Evolutionary conservation across 2,113 vertebrate genomes (phyloP), one percentile per base, ranked within the genome.

Genomic region (Pantherophis guttatus): DNA sequence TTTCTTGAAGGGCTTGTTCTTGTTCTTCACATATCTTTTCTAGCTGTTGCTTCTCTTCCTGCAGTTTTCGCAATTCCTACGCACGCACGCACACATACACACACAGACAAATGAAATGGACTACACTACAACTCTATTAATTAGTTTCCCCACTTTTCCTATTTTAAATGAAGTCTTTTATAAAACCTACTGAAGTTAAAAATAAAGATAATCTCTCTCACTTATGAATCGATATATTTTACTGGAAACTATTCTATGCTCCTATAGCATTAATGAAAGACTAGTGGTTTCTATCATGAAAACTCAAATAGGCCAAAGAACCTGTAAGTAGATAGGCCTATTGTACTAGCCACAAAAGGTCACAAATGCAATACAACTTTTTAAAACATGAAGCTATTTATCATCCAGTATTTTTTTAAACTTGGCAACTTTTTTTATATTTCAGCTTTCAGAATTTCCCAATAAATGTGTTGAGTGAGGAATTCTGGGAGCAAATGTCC

Each of bases 1-100:
- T 99, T 97, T 99, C 99, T 95, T 99, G 99, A 24, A 99, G 98
- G 39, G 99, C 98, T 95, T 99, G 99, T 55, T 99, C 99, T 94
- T 99, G 99, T 91, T 99, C 99, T 53, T 98, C 98, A 90, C 97
- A 99, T 9, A 95, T 98, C 96, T 99, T 98, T 96, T 98, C 98
- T 48, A 99, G 96, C 94, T 99, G 97, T 89, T 98, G 96, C 97
- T 99, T 99, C 97, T 99, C 99, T 0, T 98, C 96, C 91, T 98
- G 98, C 88, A 99, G 96, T 89, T 98, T 98, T 94, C 97, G 97
- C 89, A 99, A 96, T 95, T 99, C 99, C 99, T 99, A 91, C 39
- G 44, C 93, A 44, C 55, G 86, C 93, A 44, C 55, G 85, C 26
- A 85, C 8, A 93, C 75, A 8, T 2, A 92, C 92, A 54, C 9